Base-by-base conservation (phyloP, 64 coral and sea anemone species). In the Montipora sp. region DNA sequence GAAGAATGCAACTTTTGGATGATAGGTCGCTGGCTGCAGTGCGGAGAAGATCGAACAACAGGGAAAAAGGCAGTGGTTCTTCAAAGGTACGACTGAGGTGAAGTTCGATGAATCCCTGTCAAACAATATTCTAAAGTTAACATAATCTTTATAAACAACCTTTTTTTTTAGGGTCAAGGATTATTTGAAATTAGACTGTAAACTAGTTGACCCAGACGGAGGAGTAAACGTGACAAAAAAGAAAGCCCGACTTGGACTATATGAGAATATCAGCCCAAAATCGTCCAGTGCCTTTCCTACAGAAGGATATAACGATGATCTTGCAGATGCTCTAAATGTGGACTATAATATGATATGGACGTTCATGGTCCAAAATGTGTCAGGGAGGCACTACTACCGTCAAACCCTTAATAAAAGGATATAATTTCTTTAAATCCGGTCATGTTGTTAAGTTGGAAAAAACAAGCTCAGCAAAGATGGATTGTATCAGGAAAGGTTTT, bases 1-100 rank as follows among this genome's bases (percentile, higher is more conserved):
- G 89, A 91, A 91, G 61, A 91, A 81, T 91, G 89, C 69, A 91
- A 73, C 14, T 71, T 43, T 63, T 51, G 46, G 78, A 48, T 70
- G 9, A 57, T 91, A 63, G 36, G 48, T 73, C 59, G 78, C 48
- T 91, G 89, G 78, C 78, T 57, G 1, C 57, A 80, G 18, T 80
- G 78, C 59, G 36, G 78, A 50, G 77, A 63, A 47, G 89, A 7
- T 79, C 58, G 51, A 89, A 77, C 70, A 47, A 79, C 59, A 3
- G 88, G 59, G 48, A 57, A 68, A 90, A 80, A 90, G 63, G 20
- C 83, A 86, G 5, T 48, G 8, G 9, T 70, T n/a, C 23, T 86
- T 18, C 63, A 86, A 86, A 86, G 83, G 10, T 86, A 70, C 1
- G n/a, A 15, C 1, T 16, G 5, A 16, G 11, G 3, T 57, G 12